Percentiles rank a stretch among this genome's conserved stretches.
Conservation (phyloP, 2,888 invertebrate genomes). For the Pseudococcus jackbeardsleyi region DNA sequence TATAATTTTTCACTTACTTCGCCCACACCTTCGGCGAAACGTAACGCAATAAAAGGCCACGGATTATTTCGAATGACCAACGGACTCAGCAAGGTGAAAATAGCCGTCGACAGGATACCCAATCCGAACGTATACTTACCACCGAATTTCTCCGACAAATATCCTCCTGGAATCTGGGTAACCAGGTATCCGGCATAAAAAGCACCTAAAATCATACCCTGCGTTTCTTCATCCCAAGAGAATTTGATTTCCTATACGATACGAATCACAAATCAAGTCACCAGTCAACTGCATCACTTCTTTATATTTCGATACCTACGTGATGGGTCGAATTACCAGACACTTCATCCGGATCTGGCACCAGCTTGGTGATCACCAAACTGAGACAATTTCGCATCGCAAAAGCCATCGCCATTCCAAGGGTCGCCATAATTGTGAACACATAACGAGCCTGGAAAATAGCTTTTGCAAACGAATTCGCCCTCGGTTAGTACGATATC, state of each 20-base stretch:
- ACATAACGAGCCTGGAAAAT: slow-evolving; percentile 78
- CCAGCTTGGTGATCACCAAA: slow-evolving; percentile 81
- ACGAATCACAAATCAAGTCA: background rate
- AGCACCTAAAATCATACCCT: slow-evolving; percentile 70
- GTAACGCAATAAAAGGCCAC: slow-evolving; percentile 69
- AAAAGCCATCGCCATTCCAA: slow-evolving; percentile 82
- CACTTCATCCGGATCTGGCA: slow-evolving; percentile 68
- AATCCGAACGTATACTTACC: slow-evolving; percentile 71
- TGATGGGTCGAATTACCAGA: background rate
- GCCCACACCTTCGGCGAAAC: slow-evolving; percentile 71
- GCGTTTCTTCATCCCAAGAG: slow-evolving; percentile 78
- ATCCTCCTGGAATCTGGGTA: slow-evolving; percentile 72
- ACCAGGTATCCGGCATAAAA: slow-evolving; percentile 72
- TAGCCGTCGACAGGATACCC: slow-evolving; percentile 70
- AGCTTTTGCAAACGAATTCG: slow-evolving; percentile 45
- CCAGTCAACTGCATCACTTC: background rate
- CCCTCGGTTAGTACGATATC: background rate
- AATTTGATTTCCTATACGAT: slow-evolving; percentile 71
- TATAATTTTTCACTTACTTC: slow-evolving; percentile 69
- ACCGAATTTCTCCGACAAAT: slow-evolving; percentile 70
- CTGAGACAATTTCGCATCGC: slow-evolving; percentile 82
- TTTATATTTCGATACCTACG: background rate
- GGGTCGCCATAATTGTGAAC: slow-evolving; percentile 79
- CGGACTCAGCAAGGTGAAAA: slow-evolving; percentile 71
- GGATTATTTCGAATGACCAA: slow-evolving; percentile 70